Evolutionary conservation across 2,113 vertebrate genomes (phyloP).

Genomic region (Tricholaema leucomelas): DNA sequence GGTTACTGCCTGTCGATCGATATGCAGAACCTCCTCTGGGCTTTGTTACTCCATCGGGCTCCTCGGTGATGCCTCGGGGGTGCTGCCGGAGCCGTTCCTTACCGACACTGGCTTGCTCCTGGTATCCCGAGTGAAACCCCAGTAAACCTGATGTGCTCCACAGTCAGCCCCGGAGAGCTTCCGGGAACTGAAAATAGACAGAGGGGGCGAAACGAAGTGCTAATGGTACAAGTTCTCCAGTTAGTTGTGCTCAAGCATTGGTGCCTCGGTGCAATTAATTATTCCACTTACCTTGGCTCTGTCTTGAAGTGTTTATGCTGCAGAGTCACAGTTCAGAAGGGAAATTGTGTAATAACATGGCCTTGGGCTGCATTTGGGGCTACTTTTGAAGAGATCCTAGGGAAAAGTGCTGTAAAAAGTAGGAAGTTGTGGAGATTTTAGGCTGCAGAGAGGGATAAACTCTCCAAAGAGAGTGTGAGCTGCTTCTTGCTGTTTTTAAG

Average conservation of each 20-base stretch:
- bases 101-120: background rate
- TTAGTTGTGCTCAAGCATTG: rapidly evolving
- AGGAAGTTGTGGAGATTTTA: rapidly evolving
- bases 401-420: background rate
- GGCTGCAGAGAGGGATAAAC: rapidly evolving
- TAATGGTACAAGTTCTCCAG: rapidly evolving
- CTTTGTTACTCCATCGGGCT: rapidly evolving
- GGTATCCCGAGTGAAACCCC: background rate
- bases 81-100: background rate
- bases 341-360: rapidly evolving
- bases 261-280: rapidly evolving
- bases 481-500: rapidly evolving
- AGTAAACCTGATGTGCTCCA: too few species aligned
- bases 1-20: background rate
- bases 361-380: rapidly evolving
- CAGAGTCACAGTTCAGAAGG: rapidly evolving
- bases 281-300: background rate
- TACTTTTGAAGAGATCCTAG: rapidly evolving
- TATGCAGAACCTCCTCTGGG: rapidly evolving
- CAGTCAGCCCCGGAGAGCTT: rapidly evolving
- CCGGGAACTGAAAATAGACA: rapidly evolving
- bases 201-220: rapidly evolving
- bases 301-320: rapidly evolving
- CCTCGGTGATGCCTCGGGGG: rapidly evolving
- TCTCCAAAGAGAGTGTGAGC: background rate